Percentiles rank a stretch among this genome's conserved stretches.
phyloP scores from a whole-genome alignment of 1,140 invertebrate genomes.

The Cydia fagiglandana region DNA sequence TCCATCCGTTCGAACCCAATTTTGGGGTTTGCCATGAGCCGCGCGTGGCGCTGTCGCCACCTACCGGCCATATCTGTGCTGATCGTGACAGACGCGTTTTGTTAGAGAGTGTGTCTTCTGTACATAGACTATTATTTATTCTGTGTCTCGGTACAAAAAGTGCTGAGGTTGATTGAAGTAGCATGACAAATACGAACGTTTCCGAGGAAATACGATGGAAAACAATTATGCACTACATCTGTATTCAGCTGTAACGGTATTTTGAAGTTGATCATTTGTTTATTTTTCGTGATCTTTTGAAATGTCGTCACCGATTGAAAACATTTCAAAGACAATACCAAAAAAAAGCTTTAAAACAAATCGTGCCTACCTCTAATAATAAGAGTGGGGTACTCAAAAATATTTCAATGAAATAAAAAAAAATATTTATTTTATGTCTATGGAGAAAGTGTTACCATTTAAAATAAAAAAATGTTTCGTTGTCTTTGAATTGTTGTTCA shows the following conservation, averaged over 20 bases:
- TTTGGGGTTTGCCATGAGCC: no score
- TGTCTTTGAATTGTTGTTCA: constrained; percentile 25
- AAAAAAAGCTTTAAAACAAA: constrained; percentile 12
- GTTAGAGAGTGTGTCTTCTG: no score
- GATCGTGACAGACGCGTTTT: no score
- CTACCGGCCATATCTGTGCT: no score
- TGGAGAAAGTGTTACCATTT: constrained; percentile 14
- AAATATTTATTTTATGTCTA: not conserved
- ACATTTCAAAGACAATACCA: not conserved
- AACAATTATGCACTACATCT: no score
- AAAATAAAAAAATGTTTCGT: not conserved
- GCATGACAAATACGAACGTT: no score
- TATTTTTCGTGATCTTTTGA: not conserved
- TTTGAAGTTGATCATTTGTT: not conserved
- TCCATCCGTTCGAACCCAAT: no score
- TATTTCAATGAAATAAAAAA: not conserved
- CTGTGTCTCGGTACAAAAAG: no score
- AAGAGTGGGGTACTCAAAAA: not conserved
- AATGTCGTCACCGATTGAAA: not conserved
- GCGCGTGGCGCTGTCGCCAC: no score
- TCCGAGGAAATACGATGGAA: no score
- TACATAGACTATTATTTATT: no score
- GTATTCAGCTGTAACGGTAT: not conserved
- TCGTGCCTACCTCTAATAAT: not conserved
- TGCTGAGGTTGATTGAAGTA: no score